Percentiles rank a stretch among this genome's conserved stretches.
phyloP scores from a whole-genome alignment of 2,113 vertebrate species.

The Melanerpes formicivorus region DNA sequence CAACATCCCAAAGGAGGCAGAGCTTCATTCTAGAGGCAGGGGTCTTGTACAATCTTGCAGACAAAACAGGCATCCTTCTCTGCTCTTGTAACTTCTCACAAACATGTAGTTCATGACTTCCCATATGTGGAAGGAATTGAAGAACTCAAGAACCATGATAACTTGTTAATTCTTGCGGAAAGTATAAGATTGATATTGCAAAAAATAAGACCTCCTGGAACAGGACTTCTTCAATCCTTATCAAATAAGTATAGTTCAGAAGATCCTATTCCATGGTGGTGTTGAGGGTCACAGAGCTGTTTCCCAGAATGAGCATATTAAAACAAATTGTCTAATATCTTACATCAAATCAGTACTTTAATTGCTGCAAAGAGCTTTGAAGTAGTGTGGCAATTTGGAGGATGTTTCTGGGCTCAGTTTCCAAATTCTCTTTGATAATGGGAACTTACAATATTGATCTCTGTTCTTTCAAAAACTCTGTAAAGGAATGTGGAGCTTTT shows the following conservation, averaged over 20 bases:
- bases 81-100: background rate
- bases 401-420: background rate
- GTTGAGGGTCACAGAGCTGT: background rate
- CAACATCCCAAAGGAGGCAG: background rate
- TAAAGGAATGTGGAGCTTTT: background rate
- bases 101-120: background rate
- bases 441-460: background rate
- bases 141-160: background rate
- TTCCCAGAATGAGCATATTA: background rate
- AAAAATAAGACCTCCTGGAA: background rate
- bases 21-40: background rate
- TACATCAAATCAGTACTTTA: background rate
- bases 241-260: background rate
- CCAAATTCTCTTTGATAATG: background rate
- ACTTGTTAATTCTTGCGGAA: background rate
- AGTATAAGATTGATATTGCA: background rate
- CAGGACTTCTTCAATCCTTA: background rate
- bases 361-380: background rate
- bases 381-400: background rate
- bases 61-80: background rate
- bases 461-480: background rate
- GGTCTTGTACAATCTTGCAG: background rate
- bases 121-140: background rate
- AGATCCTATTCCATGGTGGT: background rate
- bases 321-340: background rate